phyloP scores from a whole-genome alignment of 1,140 invertebrate genomes.

The Brachionus paranguensis region DNA sequence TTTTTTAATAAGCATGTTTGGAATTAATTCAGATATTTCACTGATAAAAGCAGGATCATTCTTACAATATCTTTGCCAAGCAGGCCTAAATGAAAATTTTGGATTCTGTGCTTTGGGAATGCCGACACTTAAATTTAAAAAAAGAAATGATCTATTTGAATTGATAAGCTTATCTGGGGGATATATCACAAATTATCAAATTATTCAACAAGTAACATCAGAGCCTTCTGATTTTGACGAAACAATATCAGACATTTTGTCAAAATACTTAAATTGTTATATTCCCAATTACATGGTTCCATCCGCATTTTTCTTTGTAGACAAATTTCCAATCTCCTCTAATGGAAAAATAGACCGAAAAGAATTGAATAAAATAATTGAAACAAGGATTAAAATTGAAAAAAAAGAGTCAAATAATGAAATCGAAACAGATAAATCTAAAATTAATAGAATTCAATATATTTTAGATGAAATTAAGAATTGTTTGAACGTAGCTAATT shows the following conservation, averaged over 20 bases:
- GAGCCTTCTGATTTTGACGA: not conserved
- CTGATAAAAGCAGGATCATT: not conserved
- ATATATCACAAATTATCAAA: not conserved
- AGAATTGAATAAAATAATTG: not conserved
- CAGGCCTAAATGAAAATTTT: not conserved
- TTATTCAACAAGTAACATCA: not conserved
- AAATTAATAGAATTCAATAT: not conserved
- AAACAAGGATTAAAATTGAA: not conserved
- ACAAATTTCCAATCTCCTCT: not conserved
- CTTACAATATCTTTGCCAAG: not conserved
- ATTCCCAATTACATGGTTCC: not conserved
- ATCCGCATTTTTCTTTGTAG: not conserved
- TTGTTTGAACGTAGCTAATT: not conserved
- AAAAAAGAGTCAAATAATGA: not conserved
- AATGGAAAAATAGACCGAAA: not conserved
- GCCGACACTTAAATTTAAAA: not conserved
- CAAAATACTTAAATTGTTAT: not conserved
- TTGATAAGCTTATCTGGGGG: not conserved
- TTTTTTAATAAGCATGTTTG: not conserved
- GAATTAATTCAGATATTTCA: not conserved
- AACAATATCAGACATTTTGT: not conserved
- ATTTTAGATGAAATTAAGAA: not conserved
- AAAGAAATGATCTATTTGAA: not conserved
- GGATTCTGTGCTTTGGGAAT: not conserved
- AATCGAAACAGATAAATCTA: not conserved